Evolutionary conservation across 2,797 vertebrate genomes (phyloP), one percentile per base, ranked within the genome.

Genomic region (Leuciscus waleckii): DNA sequence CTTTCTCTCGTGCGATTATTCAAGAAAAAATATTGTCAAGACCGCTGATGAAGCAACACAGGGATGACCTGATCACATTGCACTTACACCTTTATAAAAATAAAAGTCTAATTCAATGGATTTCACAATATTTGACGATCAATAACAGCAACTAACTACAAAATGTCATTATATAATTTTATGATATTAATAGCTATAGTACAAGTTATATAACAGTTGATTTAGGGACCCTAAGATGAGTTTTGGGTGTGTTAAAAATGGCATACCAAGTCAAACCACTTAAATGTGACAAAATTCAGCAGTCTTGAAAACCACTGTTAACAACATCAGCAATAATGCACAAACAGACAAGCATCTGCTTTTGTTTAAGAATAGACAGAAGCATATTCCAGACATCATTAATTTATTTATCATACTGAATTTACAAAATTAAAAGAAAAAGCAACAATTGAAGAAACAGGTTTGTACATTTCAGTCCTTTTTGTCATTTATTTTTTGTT

Each of bases 351-450:
- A 26, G 21, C 2, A 9, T 69, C 3, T n/a, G 2, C 29, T 73
- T 46, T 19, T 7, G 3, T 81, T 8, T 10, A 32, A 83, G 11
- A 56, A 32, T 1, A 17, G 2, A 87, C 69, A 84, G 51, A 77
- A 51, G 29, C 32, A 32, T 4, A n/a, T 76, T 84, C 17, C 74
- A 89, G 74, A 85, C 76, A 73, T 69, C 93, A 93, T 94, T 94
- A 93, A 94, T 94, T 95, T 93, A 94, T 95, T 96, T 95, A 95
- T 95, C 96, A 94, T 95, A 94, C 89, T 95, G 93, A 96, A 95
- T 95, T 96, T 96, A 96, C 92, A 93, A 96, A 96, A 95, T 91
- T 82, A 90, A 90, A 92, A 92, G 92, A 94, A 92, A 96, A 96
- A 96, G 95, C 96, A 96, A 95, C 94, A 95, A 94, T 95, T 94